Evolutionary conservation across 2,113 vertebrate genomes (phyloP).

Genomic region (Pseudorhombus dupliciocellatus): DNA sequence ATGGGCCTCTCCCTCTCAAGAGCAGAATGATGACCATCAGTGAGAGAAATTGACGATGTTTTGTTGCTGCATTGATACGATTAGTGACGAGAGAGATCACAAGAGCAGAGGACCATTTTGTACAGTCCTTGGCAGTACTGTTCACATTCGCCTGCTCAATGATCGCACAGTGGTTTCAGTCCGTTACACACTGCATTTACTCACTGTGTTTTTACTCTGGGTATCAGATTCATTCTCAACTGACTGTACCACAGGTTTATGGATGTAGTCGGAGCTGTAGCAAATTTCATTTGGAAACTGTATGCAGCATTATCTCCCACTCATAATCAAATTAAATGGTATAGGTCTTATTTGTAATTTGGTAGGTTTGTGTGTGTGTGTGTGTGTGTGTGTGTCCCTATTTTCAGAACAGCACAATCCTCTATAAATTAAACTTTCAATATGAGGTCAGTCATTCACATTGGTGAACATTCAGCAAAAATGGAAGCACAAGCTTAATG

Average conservation of each 20-base stretch:
- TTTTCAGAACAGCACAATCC: slow-evolving; percentile 2
- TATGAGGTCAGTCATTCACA: slow-evolving; percentile 5
- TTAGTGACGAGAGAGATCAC: slow-evolving; percentile 57
- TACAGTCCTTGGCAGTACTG: slow-evolving; percentile 54
- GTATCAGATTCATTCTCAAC: slow-evolving; percentile 19
- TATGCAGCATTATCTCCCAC: background rate
- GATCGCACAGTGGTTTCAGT: slow-evolving; percentile 50
- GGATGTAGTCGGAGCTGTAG: background rate
- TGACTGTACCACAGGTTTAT: background rate
- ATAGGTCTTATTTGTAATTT: background rate
- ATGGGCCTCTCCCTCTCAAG: slow-evolving; percentile 26
- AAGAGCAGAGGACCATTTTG: slow-evolving; percentile 45
- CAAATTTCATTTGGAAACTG: background rate
- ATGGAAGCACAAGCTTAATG: slow-evolving; percentile 10
- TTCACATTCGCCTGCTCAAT: slow-evolving; percentile 61
- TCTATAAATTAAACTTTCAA: background rate
- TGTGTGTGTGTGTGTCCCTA: background rate
- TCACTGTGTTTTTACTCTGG: slow-evolving; percentile 12
- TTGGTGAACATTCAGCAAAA: slow-evolving; percentile 6
- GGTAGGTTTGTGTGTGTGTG: background rate
- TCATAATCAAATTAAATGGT: background rate
- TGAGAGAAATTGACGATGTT: slow-evolving; percentile 65
- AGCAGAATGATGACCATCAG: slow-evolving; percentile 60
- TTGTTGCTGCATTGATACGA: slow-evolving; percentile 69
- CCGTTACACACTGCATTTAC: slow-evolving; percentile 50